phyloP scores from a whole-genome alignment of 2,113 vertebrate species.

The Chrysochloris asiatica region DNA sequence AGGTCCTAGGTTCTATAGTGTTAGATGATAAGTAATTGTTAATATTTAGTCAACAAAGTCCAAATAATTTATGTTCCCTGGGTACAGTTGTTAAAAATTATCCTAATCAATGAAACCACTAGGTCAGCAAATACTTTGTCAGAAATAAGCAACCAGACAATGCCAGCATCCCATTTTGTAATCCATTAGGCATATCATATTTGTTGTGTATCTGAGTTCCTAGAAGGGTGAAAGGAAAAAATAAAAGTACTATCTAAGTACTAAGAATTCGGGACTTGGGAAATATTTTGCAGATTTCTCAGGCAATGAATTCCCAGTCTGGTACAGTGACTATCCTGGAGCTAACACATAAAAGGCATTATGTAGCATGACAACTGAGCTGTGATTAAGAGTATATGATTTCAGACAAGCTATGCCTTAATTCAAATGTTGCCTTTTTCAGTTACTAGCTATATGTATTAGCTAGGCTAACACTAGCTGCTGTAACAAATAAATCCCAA shows the following conservation, averaged over 20 bases:
- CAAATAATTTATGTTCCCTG: not conserved
- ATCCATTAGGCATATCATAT: not conserved
- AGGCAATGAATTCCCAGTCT: not conserved
- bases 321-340: not conserved
- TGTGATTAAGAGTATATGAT: not conserved
- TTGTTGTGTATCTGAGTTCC: not conserved
- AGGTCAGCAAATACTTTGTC: not conserved
- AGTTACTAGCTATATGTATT: not conserved
- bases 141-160: not conserved
- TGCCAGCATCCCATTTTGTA: not conserved
- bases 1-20: not conserved
- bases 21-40: slow-evolving; percentile 31
- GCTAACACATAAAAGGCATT: not conserved
- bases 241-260: not conserved
- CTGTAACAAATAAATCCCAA: not conserved
- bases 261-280: not conserved
- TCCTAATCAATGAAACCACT: slow-evolving; percentile 36
- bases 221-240: not conserved
- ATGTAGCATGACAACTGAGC: not conserved
- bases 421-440: not conserved
- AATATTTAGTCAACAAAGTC: not conserved
- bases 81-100: slow-evolving; percentile 33
- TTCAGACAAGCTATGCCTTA: not conserved
- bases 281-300: not conserved
- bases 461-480: not conserved